A percentile compares a stretch with the other conserved stretches of the same genome.
phyloP scores from a whole-genome alignment of 2,797 vertebrate species.

The Mastacembelus armatus region DNA sequence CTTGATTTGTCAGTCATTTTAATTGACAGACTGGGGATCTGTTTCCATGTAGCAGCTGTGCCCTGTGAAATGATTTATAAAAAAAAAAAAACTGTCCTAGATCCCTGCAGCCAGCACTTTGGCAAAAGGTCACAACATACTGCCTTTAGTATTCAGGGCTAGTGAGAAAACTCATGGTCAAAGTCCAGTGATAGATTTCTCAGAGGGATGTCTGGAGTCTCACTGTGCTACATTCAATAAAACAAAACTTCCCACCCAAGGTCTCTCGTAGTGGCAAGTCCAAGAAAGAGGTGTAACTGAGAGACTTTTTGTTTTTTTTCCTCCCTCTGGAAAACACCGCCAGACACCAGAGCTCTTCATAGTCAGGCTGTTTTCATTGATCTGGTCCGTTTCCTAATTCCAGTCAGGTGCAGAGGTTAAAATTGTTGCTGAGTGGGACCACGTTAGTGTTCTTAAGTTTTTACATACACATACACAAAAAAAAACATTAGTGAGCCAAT shows the following conservation, averaged over 20 bases:
- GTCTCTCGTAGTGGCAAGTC: constrained; percentile 39
- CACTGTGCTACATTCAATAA: constrained; percentile 49
- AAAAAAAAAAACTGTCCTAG: constrained; percentile 24
- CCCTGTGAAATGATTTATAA: constrained; percentile 51
- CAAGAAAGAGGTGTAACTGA: constrained; percentile 20
- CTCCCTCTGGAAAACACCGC: constrained; percentile 42
- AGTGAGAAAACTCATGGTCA: constrained; percentile 57
- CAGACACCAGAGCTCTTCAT: constrained; percentile 32
- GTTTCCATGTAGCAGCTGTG: constrained; percentile 58
- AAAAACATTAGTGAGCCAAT: neutral
- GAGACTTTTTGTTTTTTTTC: constrained; percentile 31
- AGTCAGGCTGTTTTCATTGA: constrained; percentile 51
- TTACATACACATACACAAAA: neutral
- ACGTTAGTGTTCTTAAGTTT: neutral
- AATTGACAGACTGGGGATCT: constrained; percentile 69
- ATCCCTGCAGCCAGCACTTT: constrained; percentile 45
- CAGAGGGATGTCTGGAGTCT: constrained; percentile 59
- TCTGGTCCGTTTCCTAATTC: constrained; percentile 14
- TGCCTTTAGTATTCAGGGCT: constrained; percentile 63
- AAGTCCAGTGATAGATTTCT: constrained; percentile 66
- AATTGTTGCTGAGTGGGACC: constrained; percentile 14
- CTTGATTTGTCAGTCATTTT: constrained; percentile 75
- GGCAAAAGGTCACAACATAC: constrained; percentile 64
- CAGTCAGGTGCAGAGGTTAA: constrained; percentile 12
- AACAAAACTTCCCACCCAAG: constrained; percentile 55